These are phyloP conservation scores for Mesopsocus fuscifrons DNA, from an alignment of 2,888 invertebrate species.

Conservation along the genomic window DNA sequence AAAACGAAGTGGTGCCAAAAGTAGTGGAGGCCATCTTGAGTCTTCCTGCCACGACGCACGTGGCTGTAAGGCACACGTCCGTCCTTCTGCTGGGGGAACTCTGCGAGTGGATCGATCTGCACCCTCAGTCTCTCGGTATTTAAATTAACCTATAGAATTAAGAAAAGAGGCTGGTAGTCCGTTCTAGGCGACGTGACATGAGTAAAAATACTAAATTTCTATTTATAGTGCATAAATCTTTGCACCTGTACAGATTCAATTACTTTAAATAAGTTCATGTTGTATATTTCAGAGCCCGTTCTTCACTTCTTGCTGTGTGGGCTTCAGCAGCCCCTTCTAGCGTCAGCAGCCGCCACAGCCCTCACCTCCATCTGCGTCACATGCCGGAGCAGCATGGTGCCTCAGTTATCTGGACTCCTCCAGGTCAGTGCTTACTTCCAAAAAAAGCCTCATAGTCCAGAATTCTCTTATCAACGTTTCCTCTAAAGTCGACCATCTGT, in stretches of 20 bases:
- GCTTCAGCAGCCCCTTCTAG: constrained; percentile 50
- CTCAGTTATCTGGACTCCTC: constrained; percentile 46
- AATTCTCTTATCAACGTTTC: too few species aligned
- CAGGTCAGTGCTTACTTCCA: too few species aligned
- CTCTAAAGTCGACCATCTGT: too few species aligned
- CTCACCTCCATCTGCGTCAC: constrained; percentile 70
- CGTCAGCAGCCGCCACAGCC: constrained; percentile 63
- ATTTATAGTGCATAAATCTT: background rate
- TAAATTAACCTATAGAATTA: too few species aligned
- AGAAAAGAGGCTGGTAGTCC: too few species aligned
- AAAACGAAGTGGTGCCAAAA: constrained; percentile 81
- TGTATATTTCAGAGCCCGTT: constrained; percentile 40
- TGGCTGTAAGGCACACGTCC: constrained; percentile 77
- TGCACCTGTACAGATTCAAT: background rate
- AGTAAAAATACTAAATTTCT: constrained; percentile 7
- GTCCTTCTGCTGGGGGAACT: constrained; percentile 74
- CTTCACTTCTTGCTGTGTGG: constrained; percentile 60
- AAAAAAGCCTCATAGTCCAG: too few species aligned
- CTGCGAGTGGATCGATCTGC: constrained; percentile 86
- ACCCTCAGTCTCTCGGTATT: constrained; percentile 51
- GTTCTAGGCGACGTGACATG: background rate
- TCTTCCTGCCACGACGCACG: constrained; percentile 61
- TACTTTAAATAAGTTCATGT: background rate
- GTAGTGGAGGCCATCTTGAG: constrained; percentile 80
- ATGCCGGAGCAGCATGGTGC: constrained; percentile 58